Percentiles rank a stretch among this genome's conserved stretches.
Conservation (phyloP, 2,797 vertebrate genomes). For the Anas acuta region DNA sequence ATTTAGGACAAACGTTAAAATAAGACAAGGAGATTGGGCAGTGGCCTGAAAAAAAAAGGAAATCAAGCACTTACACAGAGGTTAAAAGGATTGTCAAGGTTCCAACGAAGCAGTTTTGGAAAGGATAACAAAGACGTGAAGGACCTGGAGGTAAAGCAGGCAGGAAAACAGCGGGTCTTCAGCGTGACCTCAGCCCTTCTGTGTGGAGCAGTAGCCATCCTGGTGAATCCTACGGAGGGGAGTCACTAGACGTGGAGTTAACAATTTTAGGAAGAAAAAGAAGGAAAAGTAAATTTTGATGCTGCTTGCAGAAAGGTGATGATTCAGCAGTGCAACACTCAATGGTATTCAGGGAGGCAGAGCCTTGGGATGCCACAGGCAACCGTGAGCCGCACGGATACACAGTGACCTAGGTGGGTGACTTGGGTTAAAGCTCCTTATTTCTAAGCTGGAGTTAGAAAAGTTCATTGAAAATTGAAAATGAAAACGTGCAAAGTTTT, state of each 20-base stretch:
- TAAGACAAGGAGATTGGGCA: not conserved
- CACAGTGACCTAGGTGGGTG: not conserved
- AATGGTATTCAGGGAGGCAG: not conserved
- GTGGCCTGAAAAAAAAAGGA: not conserved
- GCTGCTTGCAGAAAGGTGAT: not conserved
- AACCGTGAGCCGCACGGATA: accelerated
- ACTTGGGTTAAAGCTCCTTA: not conserved
- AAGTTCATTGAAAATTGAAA: not conserved
- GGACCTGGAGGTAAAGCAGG: not conserved
- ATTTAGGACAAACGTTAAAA: not conserved
- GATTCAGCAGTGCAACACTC: not conserved
- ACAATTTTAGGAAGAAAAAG: not conserved
- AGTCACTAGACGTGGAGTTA: not conserved
- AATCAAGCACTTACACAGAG: not conserved
- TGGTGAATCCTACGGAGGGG: not conserved
- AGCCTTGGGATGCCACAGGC: not conserved
- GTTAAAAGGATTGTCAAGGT: not conserved
- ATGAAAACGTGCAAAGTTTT: not conserved
- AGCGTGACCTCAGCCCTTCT: not conserved
- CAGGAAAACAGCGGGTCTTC: not conserved
- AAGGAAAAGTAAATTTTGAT: not conserved
- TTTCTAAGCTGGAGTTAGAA: not conserved
- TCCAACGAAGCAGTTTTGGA: not conserved
- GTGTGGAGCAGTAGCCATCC: not conserved
- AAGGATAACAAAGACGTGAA: not conserved